A percentile compares a stretch with the other conserved stretches of the same genome.
phyloP scores from a whole-genome alignment of 2,888 invertebrate species.

The Cataglyphis cursor region DNA sequence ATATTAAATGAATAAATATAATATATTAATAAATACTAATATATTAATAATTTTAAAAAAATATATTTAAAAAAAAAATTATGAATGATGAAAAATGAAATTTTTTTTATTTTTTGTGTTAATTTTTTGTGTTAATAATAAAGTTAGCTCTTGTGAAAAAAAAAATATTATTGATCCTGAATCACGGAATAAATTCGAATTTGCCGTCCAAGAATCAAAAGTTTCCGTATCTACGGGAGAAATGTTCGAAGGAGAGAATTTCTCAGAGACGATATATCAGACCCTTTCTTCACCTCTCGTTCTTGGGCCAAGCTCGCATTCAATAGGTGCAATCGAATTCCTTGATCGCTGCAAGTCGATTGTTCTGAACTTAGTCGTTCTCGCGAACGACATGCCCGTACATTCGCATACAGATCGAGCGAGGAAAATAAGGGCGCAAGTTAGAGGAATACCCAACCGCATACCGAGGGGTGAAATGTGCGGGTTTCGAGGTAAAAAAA shows the following conservation, averaged over 20 bases:
- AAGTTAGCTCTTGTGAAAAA: background rate
- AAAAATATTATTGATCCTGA: background rate
- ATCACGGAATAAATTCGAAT: background rate
- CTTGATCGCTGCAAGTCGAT: conserved; percentile 60
- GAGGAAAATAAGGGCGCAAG: conserved; percentile 19
- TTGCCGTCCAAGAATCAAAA: background rate
- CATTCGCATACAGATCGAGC: conserved; percentile 28
- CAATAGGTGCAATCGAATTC: conserved; percentile 68
- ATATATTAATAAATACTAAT: too few species aligned
- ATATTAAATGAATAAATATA: too few species aligned
- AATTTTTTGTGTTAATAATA: background rate
- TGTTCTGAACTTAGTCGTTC: conserved; percentile 30
- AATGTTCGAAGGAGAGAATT: background rate
- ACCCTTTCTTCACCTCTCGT: background rate
- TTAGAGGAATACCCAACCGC: conserved; percentile 18
- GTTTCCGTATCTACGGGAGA: background rate
- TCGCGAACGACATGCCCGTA: conserved; percentile 32
- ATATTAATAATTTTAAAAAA: background rate
- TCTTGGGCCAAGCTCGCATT: conserved; percentile 45
- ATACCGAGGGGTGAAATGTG: conserved; percentile 13
- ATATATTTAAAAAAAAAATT: background rate
- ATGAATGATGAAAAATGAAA: background rate
- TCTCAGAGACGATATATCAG: conserved; percentile 2
- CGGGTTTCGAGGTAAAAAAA: conserved; percentile 18
- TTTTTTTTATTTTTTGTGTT: background rate